Evolutionary conservation across 2,888 invertebrate genomes (phyloP).

Genomic region (Branchinecta sandiegonensis): DNA sequence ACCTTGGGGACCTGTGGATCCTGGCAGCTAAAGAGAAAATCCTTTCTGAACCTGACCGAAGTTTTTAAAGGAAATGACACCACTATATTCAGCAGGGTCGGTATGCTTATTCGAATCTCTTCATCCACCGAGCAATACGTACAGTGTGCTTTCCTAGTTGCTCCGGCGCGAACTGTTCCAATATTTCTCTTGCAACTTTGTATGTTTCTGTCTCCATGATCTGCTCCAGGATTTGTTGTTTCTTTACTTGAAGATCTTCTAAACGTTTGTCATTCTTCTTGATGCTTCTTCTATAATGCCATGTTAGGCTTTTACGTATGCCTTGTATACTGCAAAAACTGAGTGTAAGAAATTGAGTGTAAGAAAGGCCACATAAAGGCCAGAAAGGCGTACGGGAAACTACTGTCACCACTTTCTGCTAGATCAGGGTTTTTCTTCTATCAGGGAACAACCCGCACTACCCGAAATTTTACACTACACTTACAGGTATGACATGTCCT

Average conservation of each 20-base stretch:
- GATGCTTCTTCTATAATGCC: slow-evolving; percentile 74
- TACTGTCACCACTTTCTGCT: no score
- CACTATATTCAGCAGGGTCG: no score
- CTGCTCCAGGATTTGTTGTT: slow-evolving; percentile 75
- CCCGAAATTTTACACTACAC: no score
- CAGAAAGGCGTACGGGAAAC: no score
- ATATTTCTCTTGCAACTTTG: slow-evolving; percentile 76
- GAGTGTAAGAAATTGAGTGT: background rate
- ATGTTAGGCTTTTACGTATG: slow-evolving; percentile 61
- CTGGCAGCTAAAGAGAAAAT: no score
- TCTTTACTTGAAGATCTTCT: slow-evolving; percentile 55
- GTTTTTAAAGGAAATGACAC: no score
- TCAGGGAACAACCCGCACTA: no score
- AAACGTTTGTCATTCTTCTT: slow-evolving; percentile 60
- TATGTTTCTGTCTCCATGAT: slow-evolving; percentile 97
- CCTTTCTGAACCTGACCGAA: no score
- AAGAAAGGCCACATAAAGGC: background rate
- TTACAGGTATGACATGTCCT: no score
- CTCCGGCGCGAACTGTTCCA: slow-evolving; percentile 67
- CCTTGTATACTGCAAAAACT: slow-evolving; percentile 50
- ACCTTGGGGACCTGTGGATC: no score
- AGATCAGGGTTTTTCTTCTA: no score
- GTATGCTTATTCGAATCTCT: no score
- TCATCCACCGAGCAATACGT: background rate
- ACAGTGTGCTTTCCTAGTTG: slow-evolving; percentile 34